phyloP scores from a whole-genome alignment of 1,140 invertebrate genomes.

The Drosophila lowei region DNA sequence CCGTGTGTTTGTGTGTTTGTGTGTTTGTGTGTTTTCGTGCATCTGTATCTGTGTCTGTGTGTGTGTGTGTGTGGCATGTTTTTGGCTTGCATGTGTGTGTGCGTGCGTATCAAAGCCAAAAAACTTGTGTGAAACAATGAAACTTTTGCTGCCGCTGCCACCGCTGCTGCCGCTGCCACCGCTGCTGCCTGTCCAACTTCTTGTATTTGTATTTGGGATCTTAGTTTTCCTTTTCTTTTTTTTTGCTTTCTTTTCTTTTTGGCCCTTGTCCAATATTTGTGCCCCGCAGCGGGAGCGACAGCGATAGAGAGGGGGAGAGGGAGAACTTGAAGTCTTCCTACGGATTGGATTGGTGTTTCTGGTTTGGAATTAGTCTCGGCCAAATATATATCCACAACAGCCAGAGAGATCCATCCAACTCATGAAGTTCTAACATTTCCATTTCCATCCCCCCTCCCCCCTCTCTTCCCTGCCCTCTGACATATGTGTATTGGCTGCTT shows the following conservation, averaged over 20 bases:
- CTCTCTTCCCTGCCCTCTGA: neutral
- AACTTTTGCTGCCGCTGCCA: conserved; percentile 59
- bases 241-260: conserved; percentile 23
- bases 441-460: neutral
- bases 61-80: conserved; percentile 14
- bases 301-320: too few species aligned
- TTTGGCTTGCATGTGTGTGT: conserved; percentile 2
- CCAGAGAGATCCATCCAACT: conserved; percentile 37
- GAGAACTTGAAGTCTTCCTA: conserved; percentile 58
- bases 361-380: conserved; percentile 46
- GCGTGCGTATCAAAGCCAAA: conserved; percentile 49
- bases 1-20: too few species aligned
- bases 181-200: conserved; percentile 29
- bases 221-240: neutral
- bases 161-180: conserved; percentile 30
- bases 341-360: conserved; percentile 8
- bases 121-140: conserved; percentile 73
- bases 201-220: conserved; percentile 54
- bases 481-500: conserved; percentile 1
- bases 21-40: too few species aligned
- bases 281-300: conserved; percentile 15
- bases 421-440: conserved; percentile 2
- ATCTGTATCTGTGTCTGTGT: conserved; percentile 2
- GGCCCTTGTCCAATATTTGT: conserved; percentile 67
- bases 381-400: conserved; percentile 40